Percentiles rank a stretch among this genome's conserved stretches.
Evolutionary conservation across 2,888 invertebrate species (phyloP).

Genomic region (Cataglyphis altisquamis): DNA sequence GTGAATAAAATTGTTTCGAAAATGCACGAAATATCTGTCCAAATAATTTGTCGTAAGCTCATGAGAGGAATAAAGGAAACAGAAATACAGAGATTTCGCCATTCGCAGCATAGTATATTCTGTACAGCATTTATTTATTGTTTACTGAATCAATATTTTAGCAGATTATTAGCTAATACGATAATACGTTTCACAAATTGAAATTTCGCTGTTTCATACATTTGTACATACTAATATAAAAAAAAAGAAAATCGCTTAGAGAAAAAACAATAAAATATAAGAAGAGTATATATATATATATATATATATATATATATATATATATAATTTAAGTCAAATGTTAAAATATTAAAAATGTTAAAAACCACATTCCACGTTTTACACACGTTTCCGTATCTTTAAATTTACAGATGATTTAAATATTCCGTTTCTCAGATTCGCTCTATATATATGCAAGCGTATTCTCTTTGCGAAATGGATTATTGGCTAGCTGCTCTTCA

Average conservation of each 20-base stretch:
- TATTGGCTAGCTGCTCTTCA: slow-evolving; percentile 12
- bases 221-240: neutral
- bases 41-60: slow-evolving; percentile 13
- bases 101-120: neutral
- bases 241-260: neutral
- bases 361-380: neutral
- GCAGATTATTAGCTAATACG: slow-evolving; percentile 65
- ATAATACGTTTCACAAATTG: slow-evolving; percentile 36
- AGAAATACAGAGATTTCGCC: slow-evolving; percentile 31
- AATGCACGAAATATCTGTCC: neutral
- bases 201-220: neutral
- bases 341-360: neutral
- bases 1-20: neutral
- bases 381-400: neutral
- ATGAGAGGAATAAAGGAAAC: neutral
- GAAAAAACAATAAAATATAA: neutral
- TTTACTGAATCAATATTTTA: slow-evolving; percentile 64
- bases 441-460: neutral
- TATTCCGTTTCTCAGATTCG: neutral
- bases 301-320: neutral
- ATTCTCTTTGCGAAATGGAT: slow-evolving; percentile 31
- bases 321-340: neutral
- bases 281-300: neutral
- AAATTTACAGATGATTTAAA: slow-evolving; percentile 2
- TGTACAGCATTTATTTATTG: slow-evolving; percentile 36